These are phyloP conservation scores for Empis stercorea DNA, from an alignment of 2,888 invertebrate species.

Conservation along the genomic window DNA sequence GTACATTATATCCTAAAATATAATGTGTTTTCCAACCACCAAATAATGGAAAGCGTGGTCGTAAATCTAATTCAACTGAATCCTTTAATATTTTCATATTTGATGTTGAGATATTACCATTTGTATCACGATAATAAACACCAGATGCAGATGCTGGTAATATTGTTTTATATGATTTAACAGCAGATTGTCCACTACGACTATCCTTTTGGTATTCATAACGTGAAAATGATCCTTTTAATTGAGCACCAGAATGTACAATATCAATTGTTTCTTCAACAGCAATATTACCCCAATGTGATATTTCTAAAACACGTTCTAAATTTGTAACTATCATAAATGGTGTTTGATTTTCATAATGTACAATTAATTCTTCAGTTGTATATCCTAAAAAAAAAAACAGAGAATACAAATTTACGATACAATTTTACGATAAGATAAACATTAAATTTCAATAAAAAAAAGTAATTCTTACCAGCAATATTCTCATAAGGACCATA, in stretches of 20 bases:
- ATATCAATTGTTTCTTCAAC: conserved; percentile 90
- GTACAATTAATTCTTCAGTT: conserved; percentile 58
- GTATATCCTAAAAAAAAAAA: conserved; percentile 34
- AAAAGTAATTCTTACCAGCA: conserved; percentile 25
- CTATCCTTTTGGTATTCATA: conserved; percentile 94
- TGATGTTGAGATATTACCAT: conserved; percentile 98
- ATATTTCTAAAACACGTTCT: conserved; percentile 83
- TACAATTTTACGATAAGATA: too few relatives aligned
- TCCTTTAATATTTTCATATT: conserved; percentile 79
- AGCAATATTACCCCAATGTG: conserved; percentile 99
- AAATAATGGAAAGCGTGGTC: conserved; percentile 93
- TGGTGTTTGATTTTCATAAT: conserved; percentile 93
- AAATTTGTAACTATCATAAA: conserved; percentile 86
- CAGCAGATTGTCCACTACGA: conserved; percentile 74
- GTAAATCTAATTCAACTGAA: conserved; percentile 87
- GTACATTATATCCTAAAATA: conserved; percentile 91
- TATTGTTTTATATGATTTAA: conserved; percentile 81
- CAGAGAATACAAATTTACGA: too few relatives aligned
- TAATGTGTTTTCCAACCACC: conserved; percentile 99
- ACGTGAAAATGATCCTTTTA: conserved; percentile 92
- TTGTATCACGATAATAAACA: conserved; percentile 92
- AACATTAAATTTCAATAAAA: neutral
- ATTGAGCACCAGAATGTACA: conserved; percentile 78
- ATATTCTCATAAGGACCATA: conserved; percentile 83
- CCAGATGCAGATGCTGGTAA: conserved; percentile 81